A percentile compares a stretch with the other conserved stretches of the same genome.
Conservation (phyloP, 2,113 vertebrate species). For the Peromyscus maniculatus region DNA sequence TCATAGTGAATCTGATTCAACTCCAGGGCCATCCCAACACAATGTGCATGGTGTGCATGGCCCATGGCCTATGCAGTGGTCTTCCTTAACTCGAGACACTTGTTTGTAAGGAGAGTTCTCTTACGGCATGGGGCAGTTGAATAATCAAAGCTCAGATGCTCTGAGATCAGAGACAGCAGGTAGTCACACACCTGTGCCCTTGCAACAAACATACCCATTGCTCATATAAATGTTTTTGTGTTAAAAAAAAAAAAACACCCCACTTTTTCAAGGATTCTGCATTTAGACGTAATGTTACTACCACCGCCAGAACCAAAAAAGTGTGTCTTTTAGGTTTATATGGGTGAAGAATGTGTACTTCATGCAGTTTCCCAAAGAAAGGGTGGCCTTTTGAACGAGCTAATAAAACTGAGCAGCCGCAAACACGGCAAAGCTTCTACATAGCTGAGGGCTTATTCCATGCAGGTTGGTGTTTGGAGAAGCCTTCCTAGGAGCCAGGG, state of each 20-base stretch:
- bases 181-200: not conserved
- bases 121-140: not conserved
- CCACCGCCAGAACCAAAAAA: not conserved
- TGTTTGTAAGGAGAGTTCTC: not conserved
- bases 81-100: not conserved
- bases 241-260: not conserved
- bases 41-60: accelerated
- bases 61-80: accelerated
- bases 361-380: not conserved
- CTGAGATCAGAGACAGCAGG: not conserved
- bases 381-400: not conserved
- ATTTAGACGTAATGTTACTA: not conserved
- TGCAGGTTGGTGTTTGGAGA: not conserved
- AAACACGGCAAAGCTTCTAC: not conserved
- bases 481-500: not conserved
- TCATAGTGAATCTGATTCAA: not conserved
- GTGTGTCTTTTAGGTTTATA: conserved; percentile 1
- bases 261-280: not conserved
- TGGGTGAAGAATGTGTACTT: not conserved
- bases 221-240: not conserved
- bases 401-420: conserved; percentile 34
- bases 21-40: not conserved
- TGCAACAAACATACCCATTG: not conserved
- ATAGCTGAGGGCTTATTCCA: not conserved
- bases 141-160: not conserved